Percentiles rank a stretch among this genome's conserved stretches.
phyloP scores from a whole-genome alignment of 2,797 vertebrate genomes.

The Serranus cabrilla region DNA sequence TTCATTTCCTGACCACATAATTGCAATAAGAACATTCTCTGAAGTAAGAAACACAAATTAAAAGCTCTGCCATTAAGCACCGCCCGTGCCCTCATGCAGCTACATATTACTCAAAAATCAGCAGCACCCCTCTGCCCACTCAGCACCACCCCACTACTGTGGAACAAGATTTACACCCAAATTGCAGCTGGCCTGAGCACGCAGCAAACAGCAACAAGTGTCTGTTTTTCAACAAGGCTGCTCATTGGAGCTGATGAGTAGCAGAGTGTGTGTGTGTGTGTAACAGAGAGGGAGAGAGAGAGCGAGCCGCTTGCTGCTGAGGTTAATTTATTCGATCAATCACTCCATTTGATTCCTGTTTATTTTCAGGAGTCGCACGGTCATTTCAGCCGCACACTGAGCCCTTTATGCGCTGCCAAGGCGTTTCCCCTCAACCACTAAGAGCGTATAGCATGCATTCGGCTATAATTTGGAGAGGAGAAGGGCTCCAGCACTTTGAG shows the following conservation, averaged over 20 bases:
- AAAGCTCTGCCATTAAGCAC: constrained; percentile 15
- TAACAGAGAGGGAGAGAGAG: constrained; percentile 2
- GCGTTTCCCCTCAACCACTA: constrained; percentile 61
- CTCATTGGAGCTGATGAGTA: constrained; percentile 49
- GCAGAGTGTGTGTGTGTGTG: constrained; percentile 10
- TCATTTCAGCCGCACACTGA: constrained; percentile 79
- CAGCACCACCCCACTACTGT: constrained; percentile 16
- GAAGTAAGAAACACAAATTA: not conserved
- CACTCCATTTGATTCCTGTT: constrained; percentile 83
- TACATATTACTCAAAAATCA: constrained; percentile 3
- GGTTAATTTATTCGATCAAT: constrained; percentile 82
- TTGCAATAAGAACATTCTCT: not conserved
- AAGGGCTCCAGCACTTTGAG: constrained; percentile 75
- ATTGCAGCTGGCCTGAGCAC: constrained; percentile 56
- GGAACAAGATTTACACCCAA: constrained; percentile 42
- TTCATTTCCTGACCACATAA: constrained; percentile 3
- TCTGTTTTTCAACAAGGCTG: constrained; percentile 54
- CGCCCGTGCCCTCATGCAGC: not conserved
- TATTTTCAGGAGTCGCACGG: constrained; percentile 82
- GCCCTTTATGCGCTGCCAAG: constrained; percentile 78
- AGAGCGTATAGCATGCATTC: constrained; percentile 56
- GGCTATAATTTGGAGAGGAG: constrained; percentile 75
- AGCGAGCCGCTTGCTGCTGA: constrained; percentile 48
- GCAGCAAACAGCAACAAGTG: constrained; percentile 71
- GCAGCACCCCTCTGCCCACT: not conserved